A percentile compares a stretch with the other conserved stretches of the same genome.
These are phyloP conservation scores for Aegotheles bennettii DNA, from an alignment of 2,113 vertebrate species.

Conservation along the genomic window DNA sequence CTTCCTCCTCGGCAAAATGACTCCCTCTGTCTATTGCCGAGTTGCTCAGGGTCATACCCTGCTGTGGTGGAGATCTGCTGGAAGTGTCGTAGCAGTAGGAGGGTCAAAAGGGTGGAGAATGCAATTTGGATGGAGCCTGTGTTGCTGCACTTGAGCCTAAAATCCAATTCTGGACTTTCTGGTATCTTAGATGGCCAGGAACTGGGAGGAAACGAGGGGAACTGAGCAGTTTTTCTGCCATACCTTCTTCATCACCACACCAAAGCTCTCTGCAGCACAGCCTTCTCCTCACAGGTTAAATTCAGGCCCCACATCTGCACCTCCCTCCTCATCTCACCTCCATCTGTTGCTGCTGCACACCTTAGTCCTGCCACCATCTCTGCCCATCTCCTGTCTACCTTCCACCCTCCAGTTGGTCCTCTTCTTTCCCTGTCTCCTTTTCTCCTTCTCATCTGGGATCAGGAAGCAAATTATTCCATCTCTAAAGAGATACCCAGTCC, in stretches of 20 bases:
- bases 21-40: neutral
- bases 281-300: neutral
- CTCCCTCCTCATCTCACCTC: neutral
- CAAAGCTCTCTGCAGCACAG: neutral
- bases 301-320: neutral
- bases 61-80: neutral
- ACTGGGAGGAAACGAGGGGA: neutral
- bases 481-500: neutral
- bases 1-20: neutral
- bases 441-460: neutral
- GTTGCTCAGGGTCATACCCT: rapidly evolving
- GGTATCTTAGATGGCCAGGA: neutral
- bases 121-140: neutral
- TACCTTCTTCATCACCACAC: neutral
- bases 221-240: neutral
- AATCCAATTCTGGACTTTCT: neutral
- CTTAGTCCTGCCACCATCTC: neutral
- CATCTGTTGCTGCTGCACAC: neutral
- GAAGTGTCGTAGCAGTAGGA: neutral
- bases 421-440: neutral
- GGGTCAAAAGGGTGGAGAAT: neutral
- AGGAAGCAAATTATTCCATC: neutral
- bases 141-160: neutral
- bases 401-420: neutral
- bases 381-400: neutral